Evolutionary conservation across 2,797 vertebrate species (phyloP).

Genomic region (Rhabdophis nuchalis): DNA sequence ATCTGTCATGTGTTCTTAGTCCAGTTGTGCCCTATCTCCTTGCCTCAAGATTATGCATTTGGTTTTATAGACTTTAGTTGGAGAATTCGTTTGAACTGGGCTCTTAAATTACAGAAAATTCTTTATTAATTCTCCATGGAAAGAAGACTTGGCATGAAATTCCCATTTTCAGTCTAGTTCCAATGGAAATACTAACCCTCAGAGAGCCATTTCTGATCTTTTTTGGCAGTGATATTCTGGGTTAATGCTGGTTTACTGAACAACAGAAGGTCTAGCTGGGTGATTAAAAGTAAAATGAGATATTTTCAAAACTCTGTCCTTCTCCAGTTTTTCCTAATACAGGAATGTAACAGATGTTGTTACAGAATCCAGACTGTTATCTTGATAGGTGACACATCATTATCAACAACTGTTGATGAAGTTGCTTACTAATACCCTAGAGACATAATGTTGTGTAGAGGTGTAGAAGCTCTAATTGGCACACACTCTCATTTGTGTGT

Average conservation of each 20-base stretch:
- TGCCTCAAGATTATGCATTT: not conserved
- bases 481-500: conserved; percentile 20
- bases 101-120: conserved; percentile 5
- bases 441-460: conserved; percentile 12
- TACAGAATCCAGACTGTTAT: conserved; percentile 49
- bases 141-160: not conserved
- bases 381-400: conserved; percentile 55
- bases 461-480: conserved; percentile 47
- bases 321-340: conserved; percentile 47
- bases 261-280: conserved; percentile 38
- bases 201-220: not conserved
- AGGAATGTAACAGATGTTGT: conserved; percentile 56
- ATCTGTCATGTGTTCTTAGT: not conserved
- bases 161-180: not conserved
- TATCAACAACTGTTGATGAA: conserved; percentile 57
- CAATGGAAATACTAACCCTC: conserved; percentile 2
- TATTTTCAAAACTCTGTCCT: conserved; percentile 40
- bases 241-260: conserved; percentile 33
- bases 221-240: conserved; percentile 28
- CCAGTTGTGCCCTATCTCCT: not conserved
- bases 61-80: not conserved
- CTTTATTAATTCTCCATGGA: not conserved
- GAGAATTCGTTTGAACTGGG: conserved; percentile 4
- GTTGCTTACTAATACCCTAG: conserved; percentile 39
- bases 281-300: conserved; percentile 58